A percentile compares a stretch with the other conserved stretches of the same genome.
These are phyloP conservation scores for Nymphalis c-album DNA, from an alignment of 2,888 invertebrate genomes.

Conservation along the genomic window DNA sequence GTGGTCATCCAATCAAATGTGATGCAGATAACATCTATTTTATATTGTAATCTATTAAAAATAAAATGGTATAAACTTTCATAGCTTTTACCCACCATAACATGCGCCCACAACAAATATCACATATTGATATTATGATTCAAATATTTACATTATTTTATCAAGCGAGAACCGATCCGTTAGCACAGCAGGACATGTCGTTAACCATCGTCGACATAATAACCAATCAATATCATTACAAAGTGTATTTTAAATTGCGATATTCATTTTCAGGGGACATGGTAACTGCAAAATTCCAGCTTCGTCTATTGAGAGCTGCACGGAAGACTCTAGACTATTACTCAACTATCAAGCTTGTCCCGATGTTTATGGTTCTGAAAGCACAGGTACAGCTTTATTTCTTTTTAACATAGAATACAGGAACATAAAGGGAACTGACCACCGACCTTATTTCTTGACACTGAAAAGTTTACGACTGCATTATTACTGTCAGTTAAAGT, in stretches of 20 bases:
- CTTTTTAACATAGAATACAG: background rate
- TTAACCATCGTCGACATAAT: no score
- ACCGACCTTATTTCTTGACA: no score
- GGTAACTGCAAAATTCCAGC: conserved; percentile 94
- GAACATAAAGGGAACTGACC: no score
- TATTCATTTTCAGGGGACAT: conserved; percentile 83
- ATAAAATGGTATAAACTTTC: no score
- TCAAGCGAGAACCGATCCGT: no score
- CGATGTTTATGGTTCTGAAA: conserved; percentile 94
- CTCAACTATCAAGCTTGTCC: conserved; percentile 97
- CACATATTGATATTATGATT: no score
- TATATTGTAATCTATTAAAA: background rate
- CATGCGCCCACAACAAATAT: no score
- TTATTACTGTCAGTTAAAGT: no score
- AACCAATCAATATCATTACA: background rate
- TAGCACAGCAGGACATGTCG: no score
- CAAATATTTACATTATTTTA: no score
- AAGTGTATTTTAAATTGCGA: background rate
- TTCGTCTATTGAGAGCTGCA: conserved; percentile 96
- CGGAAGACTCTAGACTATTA: conserved; percentile 93
- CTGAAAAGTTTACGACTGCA: no score
- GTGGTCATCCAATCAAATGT: background rate
- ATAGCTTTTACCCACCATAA: no score
- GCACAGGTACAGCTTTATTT: conserved; percentile 84
- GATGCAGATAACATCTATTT: background rate